Percentiles rank a stretch among this genome's conserved stretches.
Conservation (phyloP, 2,888 invertebrate genomes). For the Sycophila texana region DNA sequence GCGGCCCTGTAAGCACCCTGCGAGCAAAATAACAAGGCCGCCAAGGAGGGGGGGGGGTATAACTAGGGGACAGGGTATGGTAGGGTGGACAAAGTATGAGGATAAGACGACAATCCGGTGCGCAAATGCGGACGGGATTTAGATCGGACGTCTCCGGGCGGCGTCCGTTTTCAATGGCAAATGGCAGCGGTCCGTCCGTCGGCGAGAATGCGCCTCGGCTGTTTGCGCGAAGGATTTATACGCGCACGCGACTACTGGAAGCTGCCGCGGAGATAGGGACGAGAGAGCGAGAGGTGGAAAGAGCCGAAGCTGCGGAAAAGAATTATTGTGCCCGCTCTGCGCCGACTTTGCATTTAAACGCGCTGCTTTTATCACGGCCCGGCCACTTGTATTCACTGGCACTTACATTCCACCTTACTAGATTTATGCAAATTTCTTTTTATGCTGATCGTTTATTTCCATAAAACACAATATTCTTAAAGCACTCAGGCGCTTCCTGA, state of each 20-base stretch:
- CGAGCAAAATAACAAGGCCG: slow-evolving; percentile 60
- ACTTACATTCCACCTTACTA: neutral
- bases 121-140: slow-evolving; percentile 71
- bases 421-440: neutral
- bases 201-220: slow-evolving; percentile 23
- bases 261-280: slow-evolving; percentile 15
- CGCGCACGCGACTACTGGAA: neutral
- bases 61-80: slow-evolving; percentile 48
- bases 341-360: slow-evolving; percentile 29
- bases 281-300: no score
- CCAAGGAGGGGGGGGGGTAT: slow-evolving; percentile 52
- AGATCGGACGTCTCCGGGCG: slow-evolving; percentile 66
- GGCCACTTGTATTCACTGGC: neutral
- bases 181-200: slow-evolving; percentile 60
- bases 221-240: slow-evolving; percentile 33
- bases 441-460: neutral
- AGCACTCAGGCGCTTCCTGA: neutral
- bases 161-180: slow-evolving; percentile 65
- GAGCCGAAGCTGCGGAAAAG: slow-evolving; percentile 11
- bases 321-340: slow-evolving; percentile 10
- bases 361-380: neutral
- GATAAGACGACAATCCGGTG: slow-evolving; percentile 72
- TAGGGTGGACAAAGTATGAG: slow-evolving; percentile 52
- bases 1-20: slow-evolving; percentile 12
- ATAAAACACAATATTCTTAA: slow-evolving; percentile 4